phyloP scores from a whole-genome alignment of 2,888 invertebrate species.

The Polyommatus icarus region DNA sequence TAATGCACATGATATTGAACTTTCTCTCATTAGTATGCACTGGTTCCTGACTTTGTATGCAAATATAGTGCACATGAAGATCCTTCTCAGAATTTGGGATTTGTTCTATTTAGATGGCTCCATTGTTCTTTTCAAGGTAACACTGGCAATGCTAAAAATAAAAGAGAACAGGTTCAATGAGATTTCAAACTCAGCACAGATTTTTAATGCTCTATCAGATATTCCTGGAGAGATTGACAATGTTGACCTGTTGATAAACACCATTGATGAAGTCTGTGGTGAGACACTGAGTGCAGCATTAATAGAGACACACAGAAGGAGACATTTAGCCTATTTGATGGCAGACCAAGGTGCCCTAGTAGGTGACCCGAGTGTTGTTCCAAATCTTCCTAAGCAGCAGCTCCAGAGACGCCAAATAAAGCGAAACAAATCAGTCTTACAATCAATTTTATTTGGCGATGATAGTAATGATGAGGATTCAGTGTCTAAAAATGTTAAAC shows the following conservation, averaged over 20 bases:
- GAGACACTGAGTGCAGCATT: slow-evolving; percentile 91
- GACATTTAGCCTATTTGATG: slow-evolving; percentile 97
- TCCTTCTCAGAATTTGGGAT: slow-evolving; percentile 96
- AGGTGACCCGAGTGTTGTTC: slow-evolving; percentile 92
- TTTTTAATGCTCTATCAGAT: slow-evolving; percentile 97
- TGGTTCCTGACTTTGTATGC: slow-evolving; percentile 99
- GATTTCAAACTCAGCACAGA: slow-evolving; percentile 97
- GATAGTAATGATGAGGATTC: slow-evolving; percentile 89
- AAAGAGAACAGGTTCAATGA: slow-evolving; percentile 86
- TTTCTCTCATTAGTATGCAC: slow-evolving; percentile 96
- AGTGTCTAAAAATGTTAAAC: slow-evolving; percentile 97
- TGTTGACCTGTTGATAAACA: slow-evolving; percentile 91
- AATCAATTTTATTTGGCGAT: slow-evolving; percentile 92
- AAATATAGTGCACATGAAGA: slow-evolving; percentile 97
- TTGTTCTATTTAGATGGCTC: slow-evolving; percentile 98
- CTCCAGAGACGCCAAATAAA: slow-evolving; percentile 92
- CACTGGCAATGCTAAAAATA: slow-evolving; percentile 96
- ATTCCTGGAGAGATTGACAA: slow-evolving; percentile 97
- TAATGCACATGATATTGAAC: slow-evolving; percentile 95
- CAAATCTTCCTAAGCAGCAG: slow-evolving; percentile 96
- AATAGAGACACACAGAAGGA: slow-evolving; percentile 92
- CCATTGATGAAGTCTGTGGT: slow-evolving; percentile 84
- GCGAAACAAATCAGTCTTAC: slow-evolving; percentile 93
- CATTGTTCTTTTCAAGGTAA: slow-evolving; percentile 95
- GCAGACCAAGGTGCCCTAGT: slow-evolving; percentile 97